Evolutionary conservation across 2,888 invertebrate species (phyloP).

Genomic region (Tinea semifulvella): DNA sequence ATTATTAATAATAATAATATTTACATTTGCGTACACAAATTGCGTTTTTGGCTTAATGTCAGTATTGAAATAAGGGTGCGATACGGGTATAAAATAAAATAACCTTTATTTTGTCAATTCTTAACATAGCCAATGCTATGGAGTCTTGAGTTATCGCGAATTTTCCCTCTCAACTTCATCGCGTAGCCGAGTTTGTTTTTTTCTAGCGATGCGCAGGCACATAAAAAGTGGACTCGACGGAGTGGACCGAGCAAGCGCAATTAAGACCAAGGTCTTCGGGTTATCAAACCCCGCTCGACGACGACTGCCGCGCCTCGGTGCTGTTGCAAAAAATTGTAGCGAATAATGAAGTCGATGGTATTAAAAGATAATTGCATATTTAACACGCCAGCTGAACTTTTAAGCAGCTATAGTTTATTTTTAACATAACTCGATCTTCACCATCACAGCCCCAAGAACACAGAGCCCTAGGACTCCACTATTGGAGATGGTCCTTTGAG

Average conservation of each 20-base stretch:
- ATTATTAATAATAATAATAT: no score
- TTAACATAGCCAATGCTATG: no score
- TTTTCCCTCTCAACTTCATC: conserved; percentile 12
- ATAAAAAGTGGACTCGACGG: conserved; percentile 62
- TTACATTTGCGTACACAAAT: no score
- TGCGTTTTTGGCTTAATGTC: no score
- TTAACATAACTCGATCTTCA: neutral
- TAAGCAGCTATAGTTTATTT: conserved; percentile 22
- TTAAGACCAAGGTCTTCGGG: conserved; percentile 67
- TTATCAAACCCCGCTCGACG: conserved; percentile 63
- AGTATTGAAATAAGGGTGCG: no score
- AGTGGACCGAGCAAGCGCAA: conserved; percentile 63
- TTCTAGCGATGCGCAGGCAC: conserved; percentile 64
- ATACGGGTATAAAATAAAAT: no score
- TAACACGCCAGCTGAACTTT: conserved; percentile 46
- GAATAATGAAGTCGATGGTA: conserved; percentile 62
- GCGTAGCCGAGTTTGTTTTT: conserved; percentile 40
- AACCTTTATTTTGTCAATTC: no score
- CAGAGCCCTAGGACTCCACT: no score
- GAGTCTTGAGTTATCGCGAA: neutral
- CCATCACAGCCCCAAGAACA: no score
- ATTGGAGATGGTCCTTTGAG: no score
- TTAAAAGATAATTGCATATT: conserved; percentile 59
- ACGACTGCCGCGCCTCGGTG: conserved; percentile 48
- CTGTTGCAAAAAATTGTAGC: conserved; percentile 58